phyloP scores from a whole-genome alignment of 2,113 vertebrate species.

The Tragelaphus buxtoni region DNA sequence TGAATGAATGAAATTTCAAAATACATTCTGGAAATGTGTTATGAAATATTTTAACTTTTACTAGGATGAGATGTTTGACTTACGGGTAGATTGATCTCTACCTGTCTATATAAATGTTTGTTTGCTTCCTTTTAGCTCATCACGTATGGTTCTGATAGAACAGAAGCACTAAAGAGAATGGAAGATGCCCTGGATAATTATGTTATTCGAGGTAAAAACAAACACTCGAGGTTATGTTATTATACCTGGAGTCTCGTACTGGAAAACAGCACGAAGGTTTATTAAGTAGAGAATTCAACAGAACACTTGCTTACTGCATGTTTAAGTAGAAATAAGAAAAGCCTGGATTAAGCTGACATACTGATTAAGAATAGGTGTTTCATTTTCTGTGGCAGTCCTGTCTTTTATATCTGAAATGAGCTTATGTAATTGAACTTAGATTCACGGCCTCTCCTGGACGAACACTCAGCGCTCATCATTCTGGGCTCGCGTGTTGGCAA shows the following conservation, averaged over 20 bases:
- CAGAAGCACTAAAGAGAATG: slow-evolving; percentile 91
- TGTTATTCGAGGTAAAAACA: slow-evolving; percentile 93
- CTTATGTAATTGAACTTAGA: neutral
- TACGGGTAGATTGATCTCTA: neutral
- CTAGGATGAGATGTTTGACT: neutral
- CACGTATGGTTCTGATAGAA: slow-evolving; percentile 89
- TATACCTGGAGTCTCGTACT: slow-evolving; percentile 77
- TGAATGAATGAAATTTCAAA: neutral
- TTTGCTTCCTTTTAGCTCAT: slow-evolving; percentile 85
- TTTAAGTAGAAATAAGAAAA: slow-evolving; percentile 82
- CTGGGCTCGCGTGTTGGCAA: neutral
- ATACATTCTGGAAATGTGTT: neutral
- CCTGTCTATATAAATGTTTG: neutral
- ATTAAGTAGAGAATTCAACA: slow-evolving; percentile 86
- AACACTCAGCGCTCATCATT: neutral
- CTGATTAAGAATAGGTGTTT: slow-evolving; percentile 63
- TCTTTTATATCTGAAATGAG: neutral
- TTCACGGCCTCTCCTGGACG: neutral
- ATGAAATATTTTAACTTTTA: neutral
- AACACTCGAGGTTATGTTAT: slow-evolving; percentile 71
- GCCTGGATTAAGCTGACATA: slow-evolving; percentile 67
- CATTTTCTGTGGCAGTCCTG: neutral
- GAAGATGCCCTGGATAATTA: slow-evolving; percentile 95
- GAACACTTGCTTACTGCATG: slow-evolving; percentile 80
- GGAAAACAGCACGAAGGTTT: slow-evolving; percentile 83